Evolutionary conservation across 2,113 vertebrate genomes (phyloP).

Genomic region (Myiagra hebetior): DNA sequence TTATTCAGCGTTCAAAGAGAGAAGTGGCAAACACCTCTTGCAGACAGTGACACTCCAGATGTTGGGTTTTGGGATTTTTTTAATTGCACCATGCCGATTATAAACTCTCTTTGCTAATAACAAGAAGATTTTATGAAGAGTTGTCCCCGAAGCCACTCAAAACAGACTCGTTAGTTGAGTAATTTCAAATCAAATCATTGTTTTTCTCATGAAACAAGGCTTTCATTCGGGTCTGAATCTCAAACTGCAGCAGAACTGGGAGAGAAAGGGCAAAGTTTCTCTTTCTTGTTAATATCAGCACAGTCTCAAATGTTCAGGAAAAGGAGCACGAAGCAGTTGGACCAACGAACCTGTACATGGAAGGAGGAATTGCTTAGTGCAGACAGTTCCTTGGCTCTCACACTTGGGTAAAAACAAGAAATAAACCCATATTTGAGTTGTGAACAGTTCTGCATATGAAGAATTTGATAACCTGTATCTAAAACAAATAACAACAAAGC

Average conservation of each 20-base stretch:
- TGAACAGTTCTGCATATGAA: background rate
- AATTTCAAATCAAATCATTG: background rate
- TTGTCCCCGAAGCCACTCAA: background rate
- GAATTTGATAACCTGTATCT: background rate
- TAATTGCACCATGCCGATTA: background rate
- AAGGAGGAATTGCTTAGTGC: background rate
- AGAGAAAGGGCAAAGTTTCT: background rate
- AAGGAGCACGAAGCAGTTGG: background rate
- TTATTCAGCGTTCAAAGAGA: fast-evolving
- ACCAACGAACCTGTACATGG: fast-evolving
- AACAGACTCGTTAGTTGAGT: background rate
- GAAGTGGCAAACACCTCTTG: background rate
- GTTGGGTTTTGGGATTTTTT: no score
- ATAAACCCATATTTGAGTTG: background rate
- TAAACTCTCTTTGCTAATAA: background rate
- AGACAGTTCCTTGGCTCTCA: background rate
- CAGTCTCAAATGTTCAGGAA: background rate
- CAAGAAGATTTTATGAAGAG: background rate
- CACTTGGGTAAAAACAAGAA: background rate
- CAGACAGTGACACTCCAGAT: background rate
- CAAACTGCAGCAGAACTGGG: background rate
- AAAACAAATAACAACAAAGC: background rate
- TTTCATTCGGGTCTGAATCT: background rate
- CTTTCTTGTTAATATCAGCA: background rate
- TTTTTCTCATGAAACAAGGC: background rate